Percentiles rank a stretch among this genome's conserved stretches.
These are phyloP conservation scores for Scopus umbretta DNA, from an alignment of 2,113 vertebrate genomes.

Conservation along the genomic window DNA sequence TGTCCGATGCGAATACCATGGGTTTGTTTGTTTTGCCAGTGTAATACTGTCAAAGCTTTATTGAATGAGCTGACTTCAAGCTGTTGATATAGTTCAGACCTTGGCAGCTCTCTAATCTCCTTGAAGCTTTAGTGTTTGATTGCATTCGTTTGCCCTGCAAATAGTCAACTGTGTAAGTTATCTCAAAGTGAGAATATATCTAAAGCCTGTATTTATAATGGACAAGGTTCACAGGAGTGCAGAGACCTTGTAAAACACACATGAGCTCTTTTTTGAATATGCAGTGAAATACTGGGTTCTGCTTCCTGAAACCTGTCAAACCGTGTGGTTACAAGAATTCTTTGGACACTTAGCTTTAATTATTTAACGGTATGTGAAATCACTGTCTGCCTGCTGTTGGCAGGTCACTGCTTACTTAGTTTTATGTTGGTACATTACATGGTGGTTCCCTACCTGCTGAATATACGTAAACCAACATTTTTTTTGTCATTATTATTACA, in stretches of 20 bases:
- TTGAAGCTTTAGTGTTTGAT: constrained; percentile 74
- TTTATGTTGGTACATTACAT: background rate
- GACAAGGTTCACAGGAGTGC: constrained; percentile 58
- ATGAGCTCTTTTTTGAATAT: background rate
- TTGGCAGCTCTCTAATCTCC: constrained; percentile 76
- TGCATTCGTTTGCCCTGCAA: constrained; percentile 74
- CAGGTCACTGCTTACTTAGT: background rate
- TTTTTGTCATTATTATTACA: background rate
- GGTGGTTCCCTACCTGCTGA: background rate
- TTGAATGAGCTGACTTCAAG: constrained; percentile 68
- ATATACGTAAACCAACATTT: accelerated
- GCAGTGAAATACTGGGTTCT: background rate
- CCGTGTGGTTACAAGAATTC: background rate
- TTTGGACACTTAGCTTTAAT: constrained; percentile 15
- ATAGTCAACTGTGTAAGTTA: constrained; percentile 75
- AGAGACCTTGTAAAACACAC: constrained; percentile 49
- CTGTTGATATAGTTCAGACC: constrained; percentile 78
- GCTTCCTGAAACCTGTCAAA: background rate
- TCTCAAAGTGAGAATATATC: constrained; percentile 71
- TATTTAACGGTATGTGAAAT: constrained; percentile 6
- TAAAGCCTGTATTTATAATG: constrained; percentile 66
- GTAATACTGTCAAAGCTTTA: constrained; percentile 62
- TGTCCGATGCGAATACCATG: background rate
- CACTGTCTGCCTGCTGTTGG: background rate
- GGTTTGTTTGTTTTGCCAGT: constrained; percentile 64